Evolutionary conservation across 2,797 vertebrate genomes (phyloP), one percentile per base, ranked within the genome.

Genomic region (Catamblyrhynchus diadema): DNA sequence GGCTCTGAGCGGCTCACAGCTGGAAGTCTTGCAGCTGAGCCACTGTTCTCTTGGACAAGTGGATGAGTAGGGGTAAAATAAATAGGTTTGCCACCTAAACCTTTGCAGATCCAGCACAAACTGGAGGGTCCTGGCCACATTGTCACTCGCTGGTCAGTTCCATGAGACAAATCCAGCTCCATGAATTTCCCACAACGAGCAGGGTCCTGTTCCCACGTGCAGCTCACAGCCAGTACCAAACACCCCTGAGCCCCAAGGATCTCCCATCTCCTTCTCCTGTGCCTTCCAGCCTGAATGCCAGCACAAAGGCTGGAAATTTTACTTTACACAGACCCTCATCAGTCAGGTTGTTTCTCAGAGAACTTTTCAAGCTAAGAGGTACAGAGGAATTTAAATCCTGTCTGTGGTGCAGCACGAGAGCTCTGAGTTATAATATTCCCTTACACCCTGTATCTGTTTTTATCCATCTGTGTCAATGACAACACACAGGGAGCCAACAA

Each of bases 381-480:
- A 2, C 1, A 48, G 84, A 57, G 32, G 51, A 53, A 69, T 90
- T 81, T 25, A 78, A 81, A 81, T 50, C 39, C 57, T 20, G 39
- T 37, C 84, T 53, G 13, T n/a, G 42, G 41, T 47, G 27, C 30
- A 62, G 50, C 59, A 21, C 6, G 13, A 88, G 71, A 89, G 57
- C 86, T 69, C 2, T 1, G 61, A 82, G 51, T 59, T 88, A 53
- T 1, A 56, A 82, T 14, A 61, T 50, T 51, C 51, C 39, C 57
- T 54, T 77, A 42, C 17, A n/a, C 0, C 2, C 41, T 61, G 42
- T 51, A 5, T 86, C 90, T 95, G 67, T 39, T 93, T 94, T 91
- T 81, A 92, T 78, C 83, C 73, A 19, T 74, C 87, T 89, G 57
- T 85, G 88, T 78, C 78, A 89, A 41, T 30, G 91, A 69, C 94